Base-by-base conservation (phyloP, 2,113 vertebrate genomes). In the Agapornis roseicollis region DNA sequence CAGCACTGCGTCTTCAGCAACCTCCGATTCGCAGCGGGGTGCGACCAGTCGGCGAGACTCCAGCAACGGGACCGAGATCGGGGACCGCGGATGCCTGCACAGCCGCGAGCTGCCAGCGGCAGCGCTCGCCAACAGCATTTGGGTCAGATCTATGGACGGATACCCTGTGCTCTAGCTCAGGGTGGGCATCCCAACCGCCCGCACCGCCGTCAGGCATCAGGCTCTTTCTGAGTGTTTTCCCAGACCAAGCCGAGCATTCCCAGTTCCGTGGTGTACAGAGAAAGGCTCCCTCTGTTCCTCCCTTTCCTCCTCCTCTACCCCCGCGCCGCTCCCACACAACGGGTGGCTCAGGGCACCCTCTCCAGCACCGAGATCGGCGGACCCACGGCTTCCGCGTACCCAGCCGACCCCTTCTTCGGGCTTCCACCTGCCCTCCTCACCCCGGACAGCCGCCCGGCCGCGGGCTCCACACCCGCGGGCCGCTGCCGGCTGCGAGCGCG, bases 371-470 rank as follows among this genome's bases (percentile, higher is more conserved):
- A 56, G 33, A 31, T n/a, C 33, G 31, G 55, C 55, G 11, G 19
- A 56, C 8, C 31, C 31, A 33, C 31, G 19, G 31, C 55, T 9
- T 9, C 55, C 19, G 12, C 55, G 8, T 13, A 13, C 31, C 55
- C 55, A 56, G 13, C 31, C 55, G 31, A 6, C 12, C 31, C 11
- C 31, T 13, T 19, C 55, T 5, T 13, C 8, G 3, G 18, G 8
- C 19, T 22, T 8, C 12, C 8, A 13, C 31, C 19, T 9, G 19
- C 19, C 31, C 19, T 4, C 19, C 19, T 33, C 31, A 18, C 52
- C 28, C 28, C 27, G 2, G 6, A 28, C 16, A 28, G 6, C 18
- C 19, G 5, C 18, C 11, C 8, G 1, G 3, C 11, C 5, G 8
- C 52, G 6, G 10, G 5, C 11, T 31, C 53, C 53, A 8, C 53